A percentile compares a stretch with the other conserved stretches of the same genome.
Conservation (phyloP, 2,888 invertebrate genomes). For the Rhingia rostrata region DNA sequence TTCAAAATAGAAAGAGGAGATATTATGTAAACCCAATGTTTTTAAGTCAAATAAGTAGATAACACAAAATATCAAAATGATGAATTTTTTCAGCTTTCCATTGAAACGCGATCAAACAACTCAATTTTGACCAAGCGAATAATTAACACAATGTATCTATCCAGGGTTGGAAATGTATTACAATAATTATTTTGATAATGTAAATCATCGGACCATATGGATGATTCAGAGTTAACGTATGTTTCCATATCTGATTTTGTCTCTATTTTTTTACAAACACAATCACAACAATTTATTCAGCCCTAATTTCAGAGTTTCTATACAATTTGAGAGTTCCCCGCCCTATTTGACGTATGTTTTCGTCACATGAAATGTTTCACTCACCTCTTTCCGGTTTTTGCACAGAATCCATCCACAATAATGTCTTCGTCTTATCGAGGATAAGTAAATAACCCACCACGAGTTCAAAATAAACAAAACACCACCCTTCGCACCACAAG, state of each 20-base stretch:
- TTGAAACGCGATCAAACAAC: constrained; percentile 49
- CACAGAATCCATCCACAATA: constrained; percentile 3
- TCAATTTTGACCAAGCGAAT: constrained; percentile 58
- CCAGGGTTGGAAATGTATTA: neutral
- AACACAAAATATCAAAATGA: neutral
- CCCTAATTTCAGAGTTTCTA: too few species aligned
- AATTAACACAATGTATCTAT: constrained; percentile 10
- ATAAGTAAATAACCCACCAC: constrained; percentile 12
- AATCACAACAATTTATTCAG: too few species aligned
- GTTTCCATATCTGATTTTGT: neutral
- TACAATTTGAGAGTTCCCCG: too few species aligned
- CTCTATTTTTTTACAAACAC: too few species aligned
- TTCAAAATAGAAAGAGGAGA: too few species aligned
- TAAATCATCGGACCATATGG: constrained; percentile 57
- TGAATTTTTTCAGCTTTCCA: neutral
- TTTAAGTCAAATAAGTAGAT: too few species aligned
- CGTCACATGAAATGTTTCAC: constrained; percentile 4
- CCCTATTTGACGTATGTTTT: neutral
- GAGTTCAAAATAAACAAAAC: constrained; percentile 35
- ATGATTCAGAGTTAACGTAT: constrained; percentile 14
- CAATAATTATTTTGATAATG: constrained; percentile 37
- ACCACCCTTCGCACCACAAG: neutral
- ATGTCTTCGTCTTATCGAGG: neutral
- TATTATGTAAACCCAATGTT: too few species aligned
- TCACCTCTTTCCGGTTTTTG: constrained; percentile 24